Conservation (phyloP, 2,888 invertebrate genomes). For the Caenorhabditis angaria region DNA sequence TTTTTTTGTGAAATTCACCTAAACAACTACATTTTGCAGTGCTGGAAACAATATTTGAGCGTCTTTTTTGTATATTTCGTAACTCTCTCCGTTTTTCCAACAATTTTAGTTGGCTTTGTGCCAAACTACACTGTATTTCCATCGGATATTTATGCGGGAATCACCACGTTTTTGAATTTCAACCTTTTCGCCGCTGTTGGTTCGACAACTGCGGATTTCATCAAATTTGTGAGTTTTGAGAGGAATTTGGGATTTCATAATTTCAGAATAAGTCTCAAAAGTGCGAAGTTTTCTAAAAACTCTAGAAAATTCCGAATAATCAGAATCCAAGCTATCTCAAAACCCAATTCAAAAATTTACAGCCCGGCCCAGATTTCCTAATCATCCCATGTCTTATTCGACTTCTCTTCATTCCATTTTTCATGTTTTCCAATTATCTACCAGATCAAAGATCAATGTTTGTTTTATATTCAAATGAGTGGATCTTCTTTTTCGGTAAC, state of each 20-base stretch:
- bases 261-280: not conserved
- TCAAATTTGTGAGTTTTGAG: slow-evolving; percentile 78
- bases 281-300: not conserved
- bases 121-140: slow-evolving; percentile 17
- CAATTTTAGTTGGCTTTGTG: slow-evolving; percentile 81
- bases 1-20: not conserved
- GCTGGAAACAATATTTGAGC: slow-evolving; percentile 85
- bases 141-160: slow-evolving; percentile 73
- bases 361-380: slow-evolving; percentile 84
- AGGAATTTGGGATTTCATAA: not conserved
- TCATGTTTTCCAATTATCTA: slow-evolving; percentile 88
- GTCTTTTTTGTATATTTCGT: slow-evolving; percentile 92
- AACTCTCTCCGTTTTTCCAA: slow-evolving; percentile 87
- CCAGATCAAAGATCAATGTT: slow-evolving; percentile 80
- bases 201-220: slow-evolving; percentile 83
- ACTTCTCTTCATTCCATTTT: slow-evolving; percentile 85
- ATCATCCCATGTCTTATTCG: slow-evolving; percentile 81
- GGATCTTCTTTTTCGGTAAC: slow-evolving; percentile 71
- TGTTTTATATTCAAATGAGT: slow-evolving; percentile 82
- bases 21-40: slow-evolving; percentile 31
- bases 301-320: not conserved
- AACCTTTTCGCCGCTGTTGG: slow-evolving; percentile 92
- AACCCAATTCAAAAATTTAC: slow-evolving; percentile 45
- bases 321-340: not conserved
- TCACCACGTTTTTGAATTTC: slow-evolving; percentile 92